Percentiles rank a stretch among this genome's conserved stretches.
Conservation (phyloP, 2,113 vertebrate genomes). For the Salvator merianae region DNA sequence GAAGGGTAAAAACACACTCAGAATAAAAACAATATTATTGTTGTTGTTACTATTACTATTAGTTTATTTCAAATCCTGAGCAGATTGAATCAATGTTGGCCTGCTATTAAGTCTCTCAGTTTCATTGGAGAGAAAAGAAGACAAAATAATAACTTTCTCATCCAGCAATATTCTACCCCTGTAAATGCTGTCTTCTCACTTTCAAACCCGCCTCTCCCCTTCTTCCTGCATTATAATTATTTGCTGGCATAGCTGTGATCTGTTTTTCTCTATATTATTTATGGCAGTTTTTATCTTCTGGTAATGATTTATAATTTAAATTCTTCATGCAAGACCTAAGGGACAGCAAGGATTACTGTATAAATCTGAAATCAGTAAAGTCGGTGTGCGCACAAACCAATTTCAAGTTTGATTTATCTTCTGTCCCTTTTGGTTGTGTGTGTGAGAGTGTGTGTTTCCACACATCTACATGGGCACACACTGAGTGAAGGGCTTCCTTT, state of each 20-base stretch:
- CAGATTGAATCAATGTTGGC: conserved; percentile 5
- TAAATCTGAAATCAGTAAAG: conserved; percentile 70
- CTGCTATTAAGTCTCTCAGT: conserved; percentile 40
- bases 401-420: neutral
- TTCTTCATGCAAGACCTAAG: conserved; percentile 60
- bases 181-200: neutral
- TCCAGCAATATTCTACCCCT: conserved; percentile 8
- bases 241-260: conserved; percentile 46
- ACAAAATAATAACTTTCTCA: conserved; percentile 46
- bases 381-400: conserved; percentile 1
- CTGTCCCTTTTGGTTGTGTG: neutral
- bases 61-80: too few relatives aligned
- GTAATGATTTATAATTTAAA: conserved; percentile 59
- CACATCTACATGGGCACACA: neutral
- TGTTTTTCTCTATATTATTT: conserved; percentile 57
- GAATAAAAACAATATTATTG: too few relatives aligned
- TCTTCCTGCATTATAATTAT: conserved; percentile 54
- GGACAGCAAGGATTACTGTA: conserved; percentile 68
- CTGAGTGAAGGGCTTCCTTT: too few relatives aligned
- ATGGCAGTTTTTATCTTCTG: conserved; percentile 63
- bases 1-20: too few relatives aligned
- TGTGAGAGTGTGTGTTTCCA: neutral
- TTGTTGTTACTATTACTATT: too few relatives aligned
- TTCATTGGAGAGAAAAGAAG: conserved; percentile 17
- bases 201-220: neutral